Evolutionary conservation across 1,140 invertebrate species (phyloP).

Genomic region (Rhynchophorus ferrugineus): DNA sequence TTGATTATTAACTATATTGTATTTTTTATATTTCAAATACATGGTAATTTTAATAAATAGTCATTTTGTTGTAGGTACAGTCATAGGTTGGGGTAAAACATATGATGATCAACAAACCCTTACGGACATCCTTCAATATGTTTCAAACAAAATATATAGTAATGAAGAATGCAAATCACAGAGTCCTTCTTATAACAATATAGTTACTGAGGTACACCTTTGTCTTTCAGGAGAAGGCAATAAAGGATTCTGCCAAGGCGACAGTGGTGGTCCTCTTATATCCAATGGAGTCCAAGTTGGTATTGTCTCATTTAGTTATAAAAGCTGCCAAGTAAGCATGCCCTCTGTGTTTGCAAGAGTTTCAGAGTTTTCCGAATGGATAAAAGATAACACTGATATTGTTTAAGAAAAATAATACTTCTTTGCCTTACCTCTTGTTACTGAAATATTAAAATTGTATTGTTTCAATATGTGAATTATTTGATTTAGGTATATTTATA

Average conservation of each 20-base stretch:
- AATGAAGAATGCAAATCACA: conserved; percentile 20
- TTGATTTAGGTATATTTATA: too few species aligned
- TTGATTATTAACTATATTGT: conserved; percentile 14
- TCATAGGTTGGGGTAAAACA: conserved; percentile 20
- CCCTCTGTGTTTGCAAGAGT: conserved; percentile 75
- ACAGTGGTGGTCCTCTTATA: conserved; percentile 78
- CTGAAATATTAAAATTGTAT: too few species aligned
- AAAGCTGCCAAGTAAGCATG: conserved; percentile 62
- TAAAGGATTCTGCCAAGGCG: conserved; percentile 74
- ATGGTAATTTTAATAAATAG: too few species aligned
- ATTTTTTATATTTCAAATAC: background rate
- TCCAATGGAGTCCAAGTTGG: conserved; percentile 51
- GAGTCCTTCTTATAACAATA: conserved; percentile 6
- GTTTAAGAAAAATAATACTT: too few species aligned
- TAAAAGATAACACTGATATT: conserved; percentile 38
- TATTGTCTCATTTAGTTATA: conserved; percentile 65
- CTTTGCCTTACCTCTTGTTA: too few species aligned
- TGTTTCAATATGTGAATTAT: too few species aligned
- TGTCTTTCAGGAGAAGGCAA: conserved; percentile 18
- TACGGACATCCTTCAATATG: conserved; percentile 16
- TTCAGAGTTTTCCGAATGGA: conserved; percentile 55
- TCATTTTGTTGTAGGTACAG: conserved; percentile 10
- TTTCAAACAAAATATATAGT: conserved; percentile 11
- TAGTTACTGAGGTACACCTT: conserved; percentile 14
- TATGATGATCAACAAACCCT: conserved; percentile 1